Conservation (phyloP, 2,888 invertebrate genomes). For the Digitonthophagus gazella region DNA sequence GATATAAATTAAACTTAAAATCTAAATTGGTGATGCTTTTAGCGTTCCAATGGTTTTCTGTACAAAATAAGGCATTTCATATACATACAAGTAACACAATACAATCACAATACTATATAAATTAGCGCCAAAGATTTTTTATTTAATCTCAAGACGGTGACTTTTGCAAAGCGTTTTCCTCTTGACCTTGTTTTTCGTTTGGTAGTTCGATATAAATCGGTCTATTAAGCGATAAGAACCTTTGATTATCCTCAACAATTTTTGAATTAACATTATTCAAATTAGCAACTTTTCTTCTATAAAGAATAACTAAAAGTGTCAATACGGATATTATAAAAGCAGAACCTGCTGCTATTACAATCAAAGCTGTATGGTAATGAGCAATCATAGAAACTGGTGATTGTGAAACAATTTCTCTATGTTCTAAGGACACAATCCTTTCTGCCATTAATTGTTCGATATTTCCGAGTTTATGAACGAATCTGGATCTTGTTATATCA, state of each 20-base stretch:
- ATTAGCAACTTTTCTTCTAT: conserved; percentile 61
- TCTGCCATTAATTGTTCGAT: conserved; percentile 45
- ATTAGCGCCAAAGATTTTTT: conserved; percentile 1
- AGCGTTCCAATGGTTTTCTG: conserved; percentile 13
- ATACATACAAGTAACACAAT: conserved; percentile 13
- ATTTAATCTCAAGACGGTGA: not conserved
- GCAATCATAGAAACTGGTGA: conserved; percentile 66
- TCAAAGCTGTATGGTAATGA: conserved; percentile 73
- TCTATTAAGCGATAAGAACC: conserved; percentile 63
- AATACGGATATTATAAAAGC: conserved; percentile 78
- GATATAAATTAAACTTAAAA: conserved; percentile 16
- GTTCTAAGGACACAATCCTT: conserved; percentile 58
- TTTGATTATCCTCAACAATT: conserved; percentile 51
- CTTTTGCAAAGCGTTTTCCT: conserved; percentile 10
- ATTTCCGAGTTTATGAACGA: conserved; percentile 56
- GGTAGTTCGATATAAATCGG: conserved; percentile 70
- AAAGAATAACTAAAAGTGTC: conserved; percentile 71
- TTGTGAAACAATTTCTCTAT: conserved; percentile 67
- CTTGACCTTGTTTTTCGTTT: conserved; percentile 54
- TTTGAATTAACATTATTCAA: conserved; percentile 55
- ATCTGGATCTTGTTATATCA: conserved; percentile 64
- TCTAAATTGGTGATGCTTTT: conserved; percentile 1
- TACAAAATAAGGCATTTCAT: conserved; percentile 10
- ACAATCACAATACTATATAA: conserved; percentile 15
- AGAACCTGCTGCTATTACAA: conserved; percentile 74